These are phyloP conservation scores for Myotis yumanensis DNA, from an alignment of 2,113 vertebrate genomes.

Conservation along the genomic window DNA sequence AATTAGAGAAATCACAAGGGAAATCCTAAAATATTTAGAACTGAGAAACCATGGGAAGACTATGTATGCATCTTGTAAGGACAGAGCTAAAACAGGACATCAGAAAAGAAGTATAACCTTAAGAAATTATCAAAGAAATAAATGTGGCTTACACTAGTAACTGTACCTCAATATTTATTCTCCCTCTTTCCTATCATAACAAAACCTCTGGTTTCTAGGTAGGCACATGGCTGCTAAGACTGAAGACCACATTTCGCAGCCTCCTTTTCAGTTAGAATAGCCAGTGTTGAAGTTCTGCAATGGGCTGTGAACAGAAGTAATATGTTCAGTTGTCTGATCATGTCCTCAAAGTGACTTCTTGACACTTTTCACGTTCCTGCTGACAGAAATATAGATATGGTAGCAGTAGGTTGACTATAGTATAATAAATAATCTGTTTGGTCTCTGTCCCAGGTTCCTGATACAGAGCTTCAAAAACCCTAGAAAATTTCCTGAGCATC, in stretches of 20 bases:
- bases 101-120: constrained; percentile 5
- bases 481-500: not conserved
- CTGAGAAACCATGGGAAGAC: constrained; percentile 21
- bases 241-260: not conserved
- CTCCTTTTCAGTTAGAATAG: not conserved
- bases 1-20: constrained; percentile 26
- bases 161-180: not conserved
- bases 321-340: not conserved
- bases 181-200: not conserved
- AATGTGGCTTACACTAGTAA: not conserved
- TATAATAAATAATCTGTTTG: not conserved
- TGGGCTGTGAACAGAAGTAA: not conserved
- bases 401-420: not conserved
- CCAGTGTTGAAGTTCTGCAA: not conserved
- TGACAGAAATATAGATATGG: not conserved
- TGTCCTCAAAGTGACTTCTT: not conserved
- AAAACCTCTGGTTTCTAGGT: constrained; percentile 9
- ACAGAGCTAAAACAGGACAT: constrained; percentile 10
- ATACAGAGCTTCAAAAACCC: not conserved
- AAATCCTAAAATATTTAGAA: constrained; percentile 50
- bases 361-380: not conserved
- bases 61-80: not conserved
- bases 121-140: constrained; percentile 27
- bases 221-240: not conserved
- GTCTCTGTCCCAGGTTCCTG: not conserved